Evolutionary conservation across 2,113 vertebrate genomes (phyloP).

Genomic region (Cavia porcellus): DNA sequence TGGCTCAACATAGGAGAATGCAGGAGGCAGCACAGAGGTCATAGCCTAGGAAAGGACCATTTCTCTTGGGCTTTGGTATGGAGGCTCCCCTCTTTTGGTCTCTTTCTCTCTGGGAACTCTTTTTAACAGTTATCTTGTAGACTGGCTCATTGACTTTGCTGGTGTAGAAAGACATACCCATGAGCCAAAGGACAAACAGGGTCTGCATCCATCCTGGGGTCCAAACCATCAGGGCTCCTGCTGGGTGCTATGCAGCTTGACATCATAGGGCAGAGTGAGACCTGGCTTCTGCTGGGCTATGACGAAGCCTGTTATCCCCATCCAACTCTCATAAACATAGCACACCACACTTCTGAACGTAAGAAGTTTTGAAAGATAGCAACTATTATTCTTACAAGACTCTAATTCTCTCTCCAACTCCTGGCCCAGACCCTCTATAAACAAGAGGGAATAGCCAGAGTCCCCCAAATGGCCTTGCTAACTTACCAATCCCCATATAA

Average conservation of each 20-base stretch:
- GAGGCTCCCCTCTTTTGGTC: neutral
- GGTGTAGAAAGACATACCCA: neutral
- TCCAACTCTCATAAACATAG: neutral
- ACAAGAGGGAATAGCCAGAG: neutral
- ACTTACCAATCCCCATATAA: neutral
- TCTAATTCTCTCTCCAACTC: constrained; percentile 3
- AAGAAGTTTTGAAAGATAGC: neutral
- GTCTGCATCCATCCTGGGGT: neutral
- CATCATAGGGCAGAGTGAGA: neutral
- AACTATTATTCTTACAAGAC: neutral
- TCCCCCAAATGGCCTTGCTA: neutral
- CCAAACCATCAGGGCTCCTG: neutral
- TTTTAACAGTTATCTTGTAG: neutral
- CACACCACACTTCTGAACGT: constrained; percentile 7
- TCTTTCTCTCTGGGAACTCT: neutral
- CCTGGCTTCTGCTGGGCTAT: neutral
- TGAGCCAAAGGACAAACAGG: neutral
- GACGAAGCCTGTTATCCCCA: neutral
- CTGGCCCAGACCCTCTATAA: neutral
- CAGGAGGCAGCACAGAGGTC: neutral
- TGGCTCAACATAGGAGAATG: neutral
- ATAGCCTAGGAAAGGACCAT: neutral
- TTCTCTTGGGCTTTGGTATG: neutral
- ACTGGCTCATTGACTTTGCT: constrained; percentile 20
- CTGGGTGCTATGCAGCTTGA: neutral